Conservation (phyloP, 2,797 vertebrate species). For the Eleutherodactylus coqui region DNA sequence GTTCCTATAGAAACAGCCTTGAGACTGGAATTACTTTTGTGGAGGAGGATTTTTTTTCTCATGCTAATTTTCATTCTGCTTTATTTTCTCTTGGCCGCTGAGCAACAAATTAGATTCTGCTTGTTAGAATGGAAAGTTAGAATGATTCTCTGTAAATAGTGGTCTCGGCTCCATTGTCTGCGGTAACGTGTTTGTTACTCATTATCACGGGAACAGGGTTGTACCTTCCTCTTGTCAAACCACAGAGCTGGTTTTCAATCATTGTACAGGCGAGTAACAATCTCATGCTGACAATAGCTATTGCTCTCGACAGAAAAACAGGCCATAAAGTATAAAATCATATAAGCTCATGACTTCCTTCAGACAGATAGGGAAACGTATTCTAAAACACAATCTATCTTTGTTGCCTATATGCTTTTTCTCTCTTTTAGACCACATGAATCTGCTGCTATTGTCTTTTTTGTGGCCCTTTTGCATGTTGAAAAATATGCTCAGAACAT, state of each 20-base stretch:
- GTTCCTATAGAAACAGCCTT: constrained; percentile 65
- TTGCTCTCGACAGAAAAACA: background rate
- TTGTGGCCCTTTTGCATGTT: no score
- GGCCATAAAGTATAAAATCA: background rate
- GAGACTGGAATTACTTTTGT: constrained; percentile 58
- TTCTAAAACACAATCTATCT: no score
- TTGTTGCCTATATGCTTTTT: no score
- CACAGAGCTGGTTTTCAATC: background rate
- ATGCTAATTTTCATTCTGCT: constrained; percentile 55
- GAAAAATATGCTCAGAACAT: no score
- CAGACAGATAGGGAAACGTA: no score
- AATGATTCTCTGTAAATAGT: constrained; percentile 39
- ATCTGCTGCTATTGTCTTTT: no score
- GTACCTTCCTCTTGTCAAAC: background rate
- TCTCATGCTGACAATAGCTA: background rate
- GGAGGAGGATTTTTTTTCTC: constrained; percentile 51
- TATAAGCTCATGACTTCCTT: no score
- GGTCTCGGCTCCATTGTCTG: constrained; percentile 4
- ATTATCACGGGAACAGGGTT: background rate
- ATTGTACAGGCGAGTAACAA: background rate
- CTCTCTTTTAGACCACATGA: no score
- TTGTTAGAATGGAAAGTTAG: constrained; percentile 29
- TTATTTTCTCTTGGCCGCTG: constrained; percentile 52
- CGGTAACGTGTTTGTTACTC: constrained; percentile 2
- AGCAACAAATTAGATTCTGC: constrained; percentile 30